Conservation (phyloP, 1,140 invertebrate species). For the Dinoponera quadriceps region DNA sequence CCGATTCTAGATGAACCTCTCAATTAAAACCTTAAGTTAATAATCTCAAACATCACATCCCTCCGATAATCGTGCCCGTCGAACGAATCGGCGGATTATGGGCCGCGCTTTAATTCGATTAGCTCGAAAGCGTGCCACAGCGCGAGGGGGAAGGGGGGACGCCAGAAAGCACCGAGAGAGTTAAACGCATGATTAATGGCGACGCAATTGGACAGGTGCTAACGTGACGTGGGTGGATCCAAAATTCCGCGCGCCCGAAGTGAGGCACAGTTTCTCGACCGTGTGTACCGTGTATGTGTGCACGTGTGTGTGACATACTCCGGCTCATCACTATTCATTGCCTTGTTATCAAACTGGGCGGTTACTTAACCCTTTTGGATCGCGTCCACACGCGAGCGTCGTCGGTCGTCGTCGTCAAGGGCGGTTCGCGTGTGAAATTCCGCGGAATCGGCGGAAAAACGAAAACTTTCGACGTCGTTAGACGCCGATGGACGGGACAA, state of each 20-base stretch:
- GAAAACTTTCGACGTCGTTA: neutral
- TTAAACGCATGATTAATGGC: slow-evolving; percentile 42
- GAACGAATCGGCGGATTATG: too few relatives aligned
- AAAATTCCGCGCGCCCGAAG: slow-evolving; percentile 11
- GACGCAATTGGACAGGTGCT: slow-evolving; percentile 35
- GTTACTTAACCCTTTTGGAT: slow-evolving; percentile 23
- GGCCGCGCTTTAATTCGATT: slow-evolving; percentile 13
- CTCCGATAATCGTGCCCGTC: too few relatives aligned
- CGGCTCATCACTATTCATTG: slow-evolving; percentile 41
- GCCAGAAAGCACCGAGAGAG: neutral
- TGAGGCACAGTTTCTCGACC: slow-evolving; percentile 36
- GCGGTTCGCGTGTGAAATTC: neutral
- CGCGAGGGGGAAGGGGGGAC: neutral
- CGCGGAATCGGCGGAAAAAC: slow-evolving; percentile 20
- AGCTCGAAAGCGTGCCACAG: neutral
- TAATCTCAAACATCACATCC: too few relatives aligned
- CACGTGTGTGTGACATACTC: slow-evolving; percentile 26
- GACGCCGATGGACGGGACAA: neutral
- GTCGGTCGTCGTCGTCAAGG: too few relatives aligned
- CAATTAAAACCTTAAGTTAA: too few relatives aligned
- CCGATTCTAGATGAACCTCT: too few relatives aligned
- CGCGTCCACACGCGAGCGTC: neutral
- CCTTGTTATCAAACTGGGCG: slow-evolving; percentile 14
- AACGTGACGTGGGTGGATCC: slow-evolving; percentile 34
- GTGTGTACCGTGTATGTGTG: too few relatives aligned